Conservation (phyloP, 2,113 vertebrate genomes). For the Beaufortia kweichowensis region DNA sequence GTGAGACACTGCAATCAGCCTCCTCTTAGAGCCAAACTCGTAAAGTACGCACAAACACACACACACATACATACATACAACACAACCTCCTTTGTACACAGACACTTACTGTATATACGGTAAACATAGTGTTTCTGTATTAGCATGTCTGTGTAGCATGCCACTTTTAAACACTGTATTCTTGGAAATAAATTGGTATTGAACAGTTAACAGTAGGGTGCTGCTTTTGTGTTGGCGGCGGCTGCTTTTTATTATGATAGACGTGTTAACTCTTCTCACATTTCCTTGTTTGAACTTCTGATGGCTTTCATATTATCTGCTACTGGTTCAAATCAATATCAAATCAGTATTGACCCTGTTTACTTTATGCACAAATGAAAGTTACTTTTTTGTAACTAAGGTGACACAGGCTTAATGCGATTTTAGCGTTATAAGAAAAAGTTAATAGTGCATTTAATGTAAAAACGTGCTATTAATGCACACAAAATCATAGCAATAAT, state of each 20-base stretch:
- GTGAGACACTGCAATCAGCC: slow-evolving; percentile 40
- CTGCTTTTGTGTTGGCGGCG: slow-evolving; percentile 5
- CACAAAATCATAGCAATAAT: no score
- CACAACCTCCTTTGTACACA: neutral
- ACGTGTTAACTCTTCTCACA: slow-evolving; percentile 17
- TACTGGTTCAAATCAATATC: neutral
- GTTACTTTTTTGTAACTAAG: no score
- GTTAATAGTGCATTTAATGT: no score
- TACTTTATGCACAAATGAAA: slow-evolving; percentile 13
- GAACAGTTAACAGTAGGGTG: slow-evolving; percentile 26
- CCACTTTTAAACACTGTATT: neutral
- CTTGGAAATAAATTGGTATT: slow-evolving; percentile 24
- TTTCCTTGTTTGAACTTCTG: slow-evolving; percentile 5
- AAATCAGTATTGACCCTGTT: neutral
- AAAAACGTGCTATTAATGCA: no score
- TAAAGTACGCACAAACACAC: slow-evolving; percentile 12
- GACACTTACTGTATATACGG: neutral
- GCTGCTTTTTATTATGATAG: slow-evolving; percentile 21
- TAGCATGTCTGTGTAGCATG: slow-evolving; percentile 1
- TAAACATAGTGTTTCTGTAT: slow-evolving; percentile 22
- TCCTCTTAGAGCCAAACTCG: slow-evolving; percentile 24
- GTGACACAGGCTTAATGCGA: no score
- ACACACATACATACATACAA: no score
- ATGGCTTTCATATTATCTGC: neutral
- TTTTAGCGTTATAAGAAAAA: no score